Evolutionary conservation across 1,140 invertebrate genomes (phyloP).

Genomic region (Wiebesia pumilae): DNA sequence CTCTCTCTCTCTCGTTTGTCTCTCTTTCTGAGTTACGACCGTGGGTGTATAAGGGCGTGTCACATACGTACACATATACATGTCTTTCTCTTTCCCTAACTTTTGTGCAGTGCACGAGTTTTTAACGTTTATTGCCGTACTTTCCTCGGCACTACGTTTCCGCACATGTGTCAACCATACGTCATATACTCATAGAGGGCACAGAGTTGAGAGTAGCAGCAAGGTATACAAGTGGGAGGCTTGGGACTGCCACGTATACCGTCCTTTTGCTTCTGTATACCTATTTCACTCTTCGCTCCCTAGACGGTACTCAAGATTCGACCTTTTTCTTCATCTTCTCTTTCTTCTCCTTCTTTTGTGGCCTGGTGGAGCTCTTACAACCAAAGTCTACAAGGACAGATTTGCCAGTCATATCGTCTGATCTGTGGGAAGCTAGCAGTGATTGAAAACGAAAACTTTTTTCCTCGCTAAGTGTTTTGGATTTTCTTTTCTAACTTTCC

Average conservation of each 20-base stretch:
- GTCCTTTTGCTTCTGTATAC: neutral
- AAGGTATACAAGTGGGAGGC: neutral
- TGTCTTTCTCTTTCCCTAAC: neutral
- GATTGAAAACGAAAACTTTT: conserved; percentile 20
- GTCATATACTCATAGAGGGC: neutral
- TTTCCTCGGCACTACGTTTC: neutral
- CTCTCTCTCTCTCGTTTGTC: neutral
- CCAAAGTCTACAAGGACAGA: neutral
- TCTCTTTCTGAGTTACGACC: neutral
- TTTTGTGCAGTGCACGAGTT: neutral
- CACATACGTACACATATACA: neutral
- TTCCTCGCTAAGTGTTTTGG: conserved; percentile 10
- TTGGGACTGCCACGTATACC: neutral
- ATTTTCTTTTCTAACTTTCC: conserved; percentile 1
- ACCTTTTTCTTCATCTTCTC: conserved; percentile 1
- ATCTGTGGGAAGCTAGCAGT: neutral
- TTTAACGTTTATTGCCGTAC: conserved; percentile 19
- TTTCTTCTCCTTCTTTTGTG: neutral
- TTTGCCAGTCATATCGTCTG: neutral
- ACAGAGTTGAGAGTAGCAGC: neutral
- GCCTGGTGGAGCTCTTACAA: neutral
- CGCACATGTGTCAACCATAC: conserved; percentile 49
- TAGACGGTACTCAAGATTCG: conserved; percentile 22
- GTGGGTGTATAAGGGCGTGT: neutral
- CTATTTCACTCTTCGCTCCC: neutral